Evolutionary conservation across 2,888 invertebrate genomes (phyloP).

Genomic region (Polylopha cassiicola): DNA sequence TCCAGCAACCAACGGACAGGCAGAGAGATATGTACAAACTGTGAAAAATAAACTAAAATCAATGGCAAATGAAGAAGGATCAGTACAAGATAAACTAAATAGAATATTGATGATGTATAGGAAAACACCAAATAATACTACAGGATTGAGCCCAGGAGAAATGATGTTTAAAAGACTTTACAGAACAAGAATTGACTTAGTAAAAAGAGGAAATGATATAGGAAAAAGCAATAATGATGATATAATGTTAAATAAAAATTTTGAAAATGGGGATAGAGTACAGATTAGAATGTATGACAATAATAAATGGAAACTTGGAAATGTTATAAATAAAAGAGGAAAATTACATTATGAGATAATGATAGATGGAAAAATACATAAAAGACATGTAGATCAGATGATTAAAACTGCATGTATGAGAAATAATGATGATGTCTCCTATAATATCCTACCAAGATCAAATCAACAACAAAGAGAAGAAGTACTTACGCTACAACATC

Average conservation of each 20-base stretch:
- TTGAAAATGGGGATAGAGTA: no score
- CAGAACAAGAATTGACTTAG: constrained; percentile 22
- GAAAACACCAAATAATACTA: constrained; percentile 17
- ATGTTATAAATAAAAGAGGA: no score
- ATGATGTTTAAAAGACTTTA: constrained; percentile 21
- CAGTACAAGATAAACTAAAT: constrained; percentile 13
- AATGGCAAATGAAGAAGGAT: constrained; percentile 18
- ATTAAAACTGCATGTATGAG: no score
- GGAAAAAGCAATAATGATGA: no score
- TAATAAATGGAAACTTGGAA: no score
- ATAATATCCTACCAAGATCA: no score
- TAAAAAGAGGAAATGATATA: constrained; percentile 12
- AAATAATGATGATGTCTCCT: no score
- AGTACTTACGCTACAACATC: no score
- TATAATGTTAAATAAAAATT: constrained; percentile 12
- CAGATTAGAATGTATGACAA: constrained; percentile 20
- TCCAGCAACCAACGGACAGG: constrained; percentile 26
- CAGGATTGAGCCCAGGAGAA: constrained; percentile 19
- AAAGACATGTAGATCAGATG: constrained; percentile 9
- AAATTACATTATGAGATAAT: no score
- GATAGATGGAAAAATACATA: no score
- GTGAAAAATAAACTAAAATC: constrained; percentile 16
- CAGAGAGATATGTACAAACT: constrained; percentile 22
- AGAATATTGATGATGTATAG: constrained; percentile 15
- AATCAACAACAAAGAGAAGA: no score